These are phyloP conservation scores for Plusia festucae DNA, from an alignment of 2,888 invertebrate genomes.

Conservation along the genomic window DNA sequence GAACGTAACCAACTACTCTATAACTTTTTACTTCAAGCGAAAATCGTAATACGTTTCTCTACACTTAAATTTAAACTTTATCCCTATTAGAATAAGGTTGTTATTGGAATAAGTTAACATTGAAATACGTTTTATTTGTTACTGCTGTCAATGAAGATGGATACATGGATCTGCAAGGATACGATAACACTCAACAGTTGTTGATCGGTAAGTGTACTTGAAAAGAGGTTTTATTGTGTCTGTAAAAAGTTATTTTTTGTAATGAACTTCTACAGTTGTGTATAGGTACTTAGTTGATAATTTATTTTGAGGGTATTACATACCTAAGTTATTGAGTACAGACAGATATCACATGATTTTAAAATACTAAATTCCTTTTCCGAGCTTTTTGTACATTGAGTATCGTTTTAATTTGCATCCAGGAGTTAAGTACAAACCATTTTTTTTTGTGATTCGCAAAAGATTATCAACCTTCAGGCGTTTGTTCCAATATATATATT, in stretches of 20 bases:
- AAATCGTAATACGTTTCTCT: neutral
- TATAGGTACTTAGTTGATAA: neutral
- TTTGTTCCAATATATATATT: too few relatives aligned
- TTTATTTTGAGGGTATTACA: too few relatives aligned
- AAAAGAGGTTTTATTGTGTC: constrained; percentile 5
- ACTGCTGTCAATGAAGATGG: constrained; percentile 72
- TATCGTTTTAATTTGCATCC: too few relatives aligned
- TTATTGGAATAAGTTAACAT: constrained; percentile 15
- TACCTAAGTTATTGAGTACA: too few relatives aligned
- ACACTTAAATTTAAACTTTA: constrained; percentile 27
- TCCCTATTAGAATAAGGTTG: neutral
- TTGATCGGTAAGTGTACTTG: constrained; percentile 76
- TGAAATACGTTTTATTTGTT: constrained; percentile 59
- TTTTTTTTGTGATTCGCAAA: too few relatives aligned
- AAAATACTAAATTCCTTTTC: too few relatives aligned
- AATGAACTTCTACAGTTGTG: too few relatives aligned
- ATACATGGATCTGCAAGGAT: constrained; percentile 81
- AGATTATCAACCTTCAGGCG: too few relatives aligned
- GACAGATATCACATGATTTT: too few relatives aligned
- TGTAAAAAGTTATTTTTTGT: too few relatives aligned
- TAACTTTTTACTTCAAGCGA: neutral
- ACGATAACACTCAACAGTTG: constrained; percentile 81
- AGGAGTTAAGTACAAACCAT: too few relatives aligned
- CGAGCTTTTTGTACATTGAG: too few relatives aligned
- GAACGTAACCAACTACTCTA: neutral